Base-by-base conservation (phyloP, 2,888 invertebrate species). In the Parnassius orleans region DNA sequence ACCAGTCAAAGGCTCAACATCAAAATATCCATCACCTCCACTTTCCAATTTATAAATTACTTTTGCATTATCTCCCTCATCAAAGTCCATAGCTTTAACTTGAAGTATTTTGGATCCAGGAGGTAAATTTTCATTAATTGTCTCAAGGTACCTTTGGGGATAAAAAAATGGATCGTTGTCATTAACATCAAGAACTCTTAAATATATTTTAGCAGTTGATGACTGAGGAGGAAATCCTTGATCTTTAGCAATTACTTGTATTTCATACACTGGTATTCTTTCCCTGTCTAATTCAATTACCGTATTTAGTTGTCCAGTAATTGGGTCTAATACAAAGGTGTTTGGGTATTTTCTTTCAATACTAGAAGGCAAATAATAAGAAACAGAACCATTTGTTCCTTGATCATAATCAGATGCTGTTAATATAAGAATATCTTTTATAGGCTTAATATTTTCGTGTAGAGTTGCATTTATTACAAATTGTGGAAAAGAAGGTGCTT, bases 121-220 rank as follows among this genome's bases (percentile, higher is more conserved):
- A 62, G 93, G 86, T 46, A 94, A 86, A 77, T 95, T 94, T 73
- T 96, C 95, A 46, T 94, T 92, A 52, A 98, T 91, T 52, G 95
- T 93, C 71, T 96, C 93, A 78, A 97, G 95, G 84, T 98, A 98
- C 75, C 95, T 93, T 78, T 94, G 93, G 0, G 98, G 98, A 88
- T 98, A 98, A 90, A 99, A 98, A 75, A 95, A 93, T 0, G 98
- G 98, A 72, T 94, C 94, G 82, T 98, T 98, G 85, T 99, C 98
- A 83, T 99, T 98, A 12, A 97, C 94, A 86, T 98, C 98, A 65
- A 95, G 90, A 15, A 99, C 93, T 69, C 92, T 94, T 9, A 99
- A 86, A 75, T 94, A 93, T 57, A 99, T 95, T 1, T 97, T 96
- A 10, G 98, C 97, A 0, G 97, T 97, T 9, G 98, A 97, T 15